Base-by-base conservation (phyloP, 1,140 invertebrate species). In the Pachypeltis micranthus region DNA sequence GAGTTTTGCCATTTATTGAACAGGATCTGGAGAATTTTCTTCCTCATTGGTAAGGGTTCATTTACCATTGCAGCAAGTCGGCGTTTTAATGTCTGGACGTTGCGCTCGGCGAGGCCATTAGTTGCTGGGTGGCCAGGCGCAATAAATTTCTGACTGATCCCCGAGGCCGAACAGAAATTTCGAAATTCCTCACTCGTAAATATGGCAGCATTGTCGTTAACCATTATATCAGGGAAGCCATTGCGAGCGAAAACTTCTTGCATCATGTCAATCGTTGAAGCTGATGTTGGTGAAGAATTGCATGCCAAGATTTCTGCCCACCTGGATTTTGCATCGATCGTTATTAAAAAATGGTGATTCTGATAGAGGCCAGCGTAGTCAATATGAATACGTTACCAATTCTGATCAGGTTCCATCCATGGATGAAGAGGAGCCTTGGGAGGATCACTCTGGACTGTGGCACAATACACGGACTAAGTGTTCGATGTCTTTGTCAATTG, bases 181-280 rank as follows among this genome's bases (percentile, higher is more conserved):
- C 69, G 67, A 57, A 75, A 74, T 54, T 72, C 69, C n/a, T 68
- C 63, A n/a, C 72, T 72, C 3, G 64, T 72, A 62, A 75, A 75
- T 16, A 67, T 65, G 27, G 34, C n/a, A 39, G 34, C 34, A 39
- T 39, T 39, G 34, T 39, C 34, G n/a, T n/a, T 39, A n/a, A 39
- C 61, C 26, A 54, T 47, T 2, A 28, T 21, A 56, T 23, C 26
- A 27, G 51, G 51, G 21, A 55, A 55, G 16, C 51, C 51, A 55
- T 55, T 16, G 7, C 16, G 7, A 19, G 16, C 16, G n/a, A 39
- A 55, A 55, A 10, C 23, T 16, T 55, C 51, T 7, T 19, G 16
- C 16, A 55, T 16, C 51, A 55, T 16, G 16, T 55, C 51, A 19
- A 55, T 65, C n/a, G 62, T 60, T 58, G 65, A 34, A 14, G 61